These are phyloP conservation scores for Petrocephalus microphthalmus DNA, from an alignment of 2,113 vertebrate genomes.

Conservation along the genomic window DNA sequence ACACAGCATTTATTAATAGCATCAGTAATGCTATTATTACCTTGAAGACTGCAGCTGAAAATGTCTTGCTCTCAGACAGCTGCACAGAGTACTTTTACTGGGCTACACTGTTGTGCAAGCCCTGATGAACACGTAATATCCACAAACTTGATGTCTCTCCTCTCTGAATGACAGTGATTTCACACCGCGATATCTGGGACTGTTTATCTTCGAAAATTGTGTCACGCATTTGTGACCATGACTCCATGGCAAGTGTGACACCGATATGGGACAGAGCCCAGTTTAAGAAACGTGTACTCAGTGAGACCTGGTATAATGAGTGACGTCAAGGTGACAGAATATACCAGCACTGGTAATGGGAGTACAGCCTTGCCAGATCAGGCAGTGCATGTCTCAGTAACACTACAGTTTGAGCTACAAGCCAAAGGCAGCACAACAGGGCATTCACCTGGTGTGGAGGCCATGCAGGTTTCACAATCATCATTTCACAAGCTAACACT, in stretches of 20 bases:
- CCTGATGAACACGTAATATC: background rate
- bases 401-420: background rate
- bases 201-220: background rate
- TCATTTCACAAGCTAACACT: background rate
- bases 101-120: background rate
- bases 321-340: background rate
- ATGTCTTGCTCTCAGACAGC: background rate
- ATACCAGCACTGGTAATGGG: background rate
- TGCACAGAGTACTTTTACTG: background rate
- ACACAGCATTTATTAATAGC: slow-evolving; percentile 12
- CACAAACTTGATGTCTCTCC: background rate
- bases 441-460: background rate
- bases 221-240: background rate
- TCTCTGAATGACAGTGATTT: background rate
- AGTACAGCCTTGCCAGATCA: background rate
- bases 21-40: slow-evolving; percentile 6
- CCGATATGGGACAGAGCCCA: background rate
- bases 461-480: background rate
- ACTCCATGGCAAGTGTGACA: background rate
- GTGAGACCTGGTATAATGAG: background rate
- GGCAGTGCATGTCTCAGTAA: background rate
- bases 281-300: background rate
- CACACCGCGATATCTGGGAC: background rate
- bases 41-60: background rate
- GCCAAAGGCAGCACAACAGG: background rate